These are phyloP conservation scores for Myxocyprinus asiaticus DNA, from an alignment of 2,113 vertebrate species.

Conservation along the genomic window DNA sequence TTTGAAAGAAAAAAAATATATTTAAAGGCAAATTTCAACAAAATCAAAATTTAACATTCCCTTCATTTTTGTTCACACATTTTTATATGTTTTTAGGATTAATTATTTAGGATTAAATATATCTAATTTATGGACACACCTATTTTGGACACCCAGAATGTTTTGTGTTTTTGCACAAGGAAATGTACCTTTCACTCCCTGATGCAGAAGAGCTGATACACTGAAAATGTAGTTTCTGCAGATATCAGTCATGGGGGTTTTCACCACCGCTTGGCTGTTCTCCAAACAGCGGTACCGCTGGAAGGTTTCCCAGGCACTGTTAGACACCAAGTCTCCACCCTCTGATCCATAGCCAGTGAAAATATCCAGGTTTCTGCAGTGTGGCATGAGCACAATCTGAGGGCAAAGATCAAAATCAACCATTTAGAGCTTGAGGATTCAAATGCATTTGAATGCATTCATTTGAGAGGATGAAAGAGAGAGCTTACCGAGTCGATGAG, in stretches of 20 bases:
- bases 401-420: not conserved
- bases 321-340: conserved; percentile 78
- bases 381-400: conserved; percentile 94
- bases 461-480: not conserved
- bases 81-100: too few relatives aligned
- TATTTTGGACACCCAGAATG: not conserved
- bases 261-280: conserved; percentile 90
- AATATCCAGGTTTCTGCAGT: conserved; percentile 92
- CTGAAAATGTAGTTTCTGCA: conserved; percentile 93
- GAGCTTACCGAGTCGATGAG: conserved; percentile 92
- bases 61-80: too few relatives aligned
- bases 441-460: not conserved
- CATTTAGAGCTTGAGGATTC: not conserved
- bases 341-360: conserved; percentile 81
- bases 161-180: not conserved
- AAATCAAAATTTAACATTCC: too few relatives aligned
- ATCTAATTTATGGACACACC: too few relatives aligned
- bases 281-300: conserved; percentile 94
- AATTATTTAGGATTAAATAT: too few relatives aligned
- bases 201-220: conserved; percentile 89
- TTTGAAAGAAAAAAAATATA: too few relatives aligned
- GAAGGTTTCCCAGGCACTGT: conserved; percentile 89
- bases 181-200: conserved; percentile 82
- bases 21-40: too few relatives aligned
- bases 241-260: conserved; percentile 91